phyloP scores from a whole-genome alignment of 2,113 vertebrate species.

The Amphiprion percula region DNA sequence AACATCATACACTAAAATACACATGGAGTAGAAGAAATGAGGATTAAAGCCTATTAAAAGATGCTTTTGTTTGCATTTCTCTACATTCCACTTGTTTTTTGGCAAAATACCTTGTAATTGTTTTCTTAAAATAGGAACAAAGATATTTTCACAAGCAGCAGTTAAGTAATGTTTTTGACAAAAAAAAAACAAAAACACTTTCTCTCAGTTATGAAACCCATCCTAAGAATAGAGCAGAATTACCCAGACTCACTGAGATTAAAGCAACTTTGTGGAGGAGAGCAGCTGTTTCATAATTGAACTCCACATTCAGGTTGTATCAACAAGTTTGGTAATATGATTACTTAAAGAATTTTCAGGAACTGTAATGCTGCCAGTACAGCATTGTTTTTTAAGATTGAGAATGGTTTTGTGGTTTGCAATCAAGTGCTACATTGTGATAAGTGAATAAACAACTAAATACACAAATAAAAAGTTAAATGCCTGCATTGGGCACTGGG shows the following conservation, averaged over 20 bases:
- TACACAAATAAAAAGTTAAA: too few relatives aligned
- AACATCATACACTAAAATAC: too few relatives aligned
- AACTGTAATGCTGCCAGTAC: neutral
- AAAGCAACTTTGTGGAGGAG: conserved; percentile 21
- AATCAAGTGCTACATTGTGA: neutral
- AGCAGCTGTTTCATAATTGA: conserved; percentile 31
- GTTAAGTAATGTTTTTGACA: neutral
- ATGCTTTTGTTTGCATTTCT: neutral
- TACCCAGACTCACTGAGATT: conserved; percentile 13
- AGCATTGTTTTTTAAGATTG: neutral
- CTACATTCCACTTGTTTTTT: neutral
- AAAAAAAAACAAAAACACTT: neutral
- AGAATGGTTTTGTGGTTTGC: neutral
- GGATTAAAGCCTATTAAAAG: neutral
- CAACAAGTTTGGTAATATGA: conserved; percentile 33
- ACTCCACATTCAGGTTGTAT: neutral
- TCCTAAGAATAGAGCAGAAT: neutral
- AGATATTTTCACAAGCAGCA: neutral
- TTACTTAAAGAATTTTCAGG: neutral
- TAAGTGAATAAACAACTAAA: too few relatives aligned
- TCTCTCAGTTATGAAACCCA: conserved; percentile 27
- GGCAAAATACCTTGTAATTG: too few relatives aligned
- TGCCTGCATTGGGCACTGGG: too few relatives aligned
- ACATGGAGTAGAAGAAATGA: too few relatives aligned
- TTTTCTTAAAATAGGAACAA: neutral